phyloP scores from a whole-genome alignment of 2,113 vertebrate genomes.

The Tinamus guttatus region DNA sequence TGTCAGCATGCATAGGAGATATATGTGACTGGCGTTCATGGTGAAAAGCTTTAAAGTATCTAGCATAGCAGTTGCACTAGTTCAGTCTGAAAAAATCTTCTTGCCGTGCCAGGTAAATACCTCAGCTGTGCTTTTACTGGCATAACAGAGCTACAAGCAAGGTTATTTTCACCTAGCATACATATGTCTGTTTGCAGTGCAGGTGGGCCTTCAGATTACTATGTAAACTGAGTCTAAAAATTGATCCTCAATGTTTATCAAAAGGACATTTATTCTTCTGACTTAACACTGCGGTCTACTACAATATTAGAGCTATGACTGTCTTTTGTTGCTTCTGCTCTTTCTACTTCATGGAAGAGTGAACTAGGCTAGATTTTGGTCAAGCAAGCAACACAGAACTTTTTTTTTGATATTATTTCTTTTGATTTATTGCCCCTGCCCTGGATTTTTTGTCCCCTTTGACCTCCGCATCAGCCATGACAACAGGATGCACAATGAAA shows the following conservation, averaged over 20 bases:
- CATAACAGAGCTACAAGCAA: background rate
- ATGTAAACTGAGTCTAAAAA: background rate
- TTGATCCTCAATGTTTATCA: background rate
- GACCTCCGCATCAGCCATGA: constrained; percentile 45
- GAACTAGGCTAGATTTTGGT: background rate
- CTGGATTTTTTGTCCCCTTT: constrained; percentile 27
- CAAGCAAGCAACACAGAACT: background rate
- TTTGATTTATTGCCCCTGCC: background rate
- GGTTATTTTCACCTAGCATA: background rate
- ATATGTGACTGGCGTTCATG: background rate
- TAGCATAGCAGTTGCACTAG: background rate
- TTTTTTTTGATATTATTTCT: background rate
- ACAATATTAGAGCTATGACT: background rate
- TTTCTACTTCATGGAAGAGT: background rate
- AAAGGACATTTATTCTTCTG: background rate
- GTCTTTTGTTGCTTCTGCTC: background rate
- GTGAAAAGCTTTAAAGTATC: background rate
- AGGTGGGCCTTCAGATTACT: background rate
- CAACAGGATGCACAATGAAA: constrained; percentile 63
- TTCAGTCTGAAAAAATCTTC: background rate
- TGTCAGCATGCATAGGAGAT: background rate
- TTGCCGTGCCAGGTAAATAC: background rate
- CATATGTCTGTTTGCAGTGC: background rate
- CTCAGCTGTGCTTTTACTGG: background rate
- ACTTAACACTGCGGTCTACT: background rate